Conservation (phyloP, 1,140 invertebrate species). For the Pissodes strobi region DNA sequence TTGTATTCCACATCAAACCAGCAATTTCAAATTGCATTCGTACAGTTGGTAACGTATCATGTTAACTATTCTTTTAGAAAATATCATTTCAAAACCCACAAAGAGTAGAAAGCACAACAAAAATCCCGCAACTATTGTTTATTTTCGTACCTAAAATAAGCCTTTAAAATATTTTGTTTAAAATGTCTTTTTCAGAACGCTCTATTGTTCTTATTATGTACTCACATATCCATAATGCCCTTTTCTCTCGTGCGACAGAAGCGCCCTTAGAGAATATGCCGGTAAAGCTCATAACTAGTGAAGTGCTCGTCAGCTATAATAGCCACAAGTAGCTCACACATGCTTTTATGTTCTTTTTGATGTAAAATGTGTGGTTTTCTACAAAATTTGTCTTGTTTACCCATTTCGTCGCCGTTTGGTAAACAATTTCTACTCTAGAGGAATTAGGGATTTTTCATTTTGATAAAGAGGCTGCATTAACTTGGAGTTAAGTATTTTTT, state of each 20-base stretch:
- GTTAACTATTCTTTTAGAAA: too few species aligned
- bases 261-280: conserved; percentile 39
- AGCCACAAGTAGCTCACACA: conserved; percentile 51
- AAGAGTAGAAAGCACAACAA: too few species aligned
- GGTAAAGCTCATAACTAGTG: conserved; percentile 46
- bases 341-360: conserved; percentile 52
- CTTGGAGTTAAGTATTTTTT: too few species aligned
- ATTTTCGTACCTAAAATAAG: neutral
- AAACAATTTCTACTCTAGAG: too few species aligned
- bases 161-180: conserved; percentile 35
- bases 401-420: neutral
- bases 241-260: conserved; percentile 36
- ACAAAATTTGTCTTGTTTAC: conserved; percentile 53
- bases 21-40: too few species aligned
- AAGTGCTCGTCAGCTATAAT: conserved; percentile 52
- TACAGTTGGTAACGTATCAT: too few species aligned
- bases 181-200: conserved; percentile 22
- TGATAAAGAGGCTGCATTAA: too few species aligned
- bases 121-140: neutral
- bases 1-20: too few species aligned
- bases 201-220: conserved; percentile 38
- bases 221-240: conserved; percentile 42
- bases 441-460: too few species aligned
- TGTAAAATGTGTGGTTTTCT: conserved; percentile 51
- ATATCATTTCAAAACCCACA: too few species aligned